Evolutionary conservation across 2,113 vertebrate genomes (phyloP).

Genomic region (Camelus dromedarius): DNA sequence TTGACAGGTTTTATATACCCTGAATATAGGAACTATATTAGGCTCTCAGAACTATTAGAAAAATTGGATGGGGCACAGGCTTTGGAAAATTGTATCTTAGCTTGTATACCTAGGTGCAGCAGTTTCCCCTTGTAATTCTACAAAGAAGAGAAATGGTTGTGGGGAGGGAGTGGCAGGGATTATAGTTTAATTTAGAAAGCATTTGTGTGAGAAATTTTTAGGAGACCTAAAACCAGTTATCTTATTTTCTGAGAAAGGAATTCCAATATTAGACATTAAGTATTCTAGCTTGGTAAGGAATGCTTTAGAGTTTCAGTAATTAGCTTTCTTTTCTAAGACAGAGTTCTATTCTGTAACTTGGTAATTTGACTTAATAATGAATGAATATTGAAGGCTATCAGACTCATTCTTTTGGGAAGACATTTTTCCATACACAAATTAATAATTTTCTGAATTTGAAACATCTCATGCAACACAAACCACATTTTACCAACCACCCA

Average conservation of each 20-base stretch:
- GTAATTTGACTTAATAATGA: slow-evolving; percentile 55
- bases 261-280: slow-evolving; percentile 1
- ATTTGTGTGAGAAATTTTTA: slow-evolving; percentile 73
- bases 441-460: slow-evolving; percentile 47
- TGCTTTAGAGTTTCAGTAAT: slow-evolving; percentile 63
- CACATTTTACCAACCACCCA: neutral
- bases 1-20: slow-evolving; percentile 68
- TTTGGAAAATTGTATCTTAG: slow-evolving; percentile 73
- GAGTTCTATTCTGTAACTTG: slow-evolving; percentile 49
- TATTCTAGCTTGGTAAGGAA: slow-evolving; percentile 50
- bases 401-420: slow-evolving; percentile 14
- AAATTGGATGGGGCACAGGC: neutral
- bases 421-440: slow-evolving; percentile 17
- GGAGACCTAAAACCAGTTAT: slow-evolving; percentile 68
- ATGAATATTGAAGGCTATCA: slow-evolving; percentile 27
- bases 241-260: slow-evolving; percentile 61
- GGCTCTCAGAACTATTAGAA: slow-evolving; percentile 66
- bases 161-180: slow-evolving; percentile 1
- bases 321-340: slow-evolving; percentile 58
- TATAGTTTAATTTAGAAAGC: slow-evolving; percentile 77
- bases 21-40: slow-evolving; percentile 71
- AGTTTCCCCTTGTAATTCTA: slow-evolving; percentile 53
- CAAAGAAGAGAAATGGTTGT: slow-evolving; percentile 62
- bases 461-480: neutral
- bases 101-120: slow-evolving; percentile 15